phyloP scores from a whole-genome alignment of 2,797 vertebrate species.

The Borostomias antarcticus region DNA sequence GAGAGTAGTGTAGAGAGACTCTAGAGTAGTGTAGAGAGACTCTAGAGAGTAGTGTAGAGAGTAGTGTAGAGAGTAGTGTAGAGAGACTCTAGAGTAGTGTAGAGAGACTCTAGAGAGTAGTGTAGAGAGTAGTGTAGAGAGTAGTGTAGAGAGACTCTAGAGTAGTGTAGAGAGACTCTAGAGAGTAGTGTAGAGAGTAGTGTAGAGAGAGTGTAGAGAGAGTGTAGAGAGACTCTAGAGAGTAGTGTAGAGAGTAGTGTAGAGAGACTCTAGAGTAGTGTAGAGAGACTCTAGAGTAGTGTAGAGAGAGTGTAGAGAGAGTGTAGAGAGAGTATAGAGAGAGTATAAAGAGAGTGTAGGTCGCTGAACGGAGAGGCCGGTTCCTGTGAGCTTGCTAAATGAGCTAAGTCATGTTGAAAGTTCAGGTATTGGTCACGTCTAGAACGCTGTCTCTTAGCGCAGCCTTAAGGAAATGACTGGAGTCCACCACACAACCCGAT shows the following conservation, averaged over 20 bases:
- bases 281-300: too few species aligned
- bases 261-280: neutral
- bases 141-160: too few species aligned
- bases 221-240: neutral
- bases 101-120: too few species aligned
- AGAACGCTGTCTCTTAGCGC: slow-evolving; percentile 18
- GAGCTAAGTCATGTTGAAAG: slow-evolving; percentile 37
- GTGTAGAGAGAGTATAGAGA: neutral
- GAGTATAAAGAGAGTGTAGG: slow-evolving; percentile 11
- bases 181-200: too few species aligned
- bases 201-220: neutral
- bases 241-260: slow-evolving; percentile 1
- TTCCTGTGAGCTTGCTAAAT: neutral
- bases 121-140: too few species aligned
- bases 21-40: too few species aligned
- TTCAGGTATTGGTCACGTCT: slow-evolving; percentile 35
- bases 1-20: too few species aligned
- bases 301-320: neutral
- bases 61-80: too few species aligned
- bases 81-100: too few species aligned
- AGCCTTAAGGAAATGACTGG: slow-evolving; percentile 14
- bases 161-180: too few species aligned
- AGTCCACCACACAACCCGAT: slow-evolving; percentile 38
- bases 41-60: too few species aligned
- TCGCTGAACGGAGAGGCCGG: slow-evolving; percentile 28